Conservation (phyloP, 2,888 invertebrate species). For the Lamellibrachia columna region DNA sequence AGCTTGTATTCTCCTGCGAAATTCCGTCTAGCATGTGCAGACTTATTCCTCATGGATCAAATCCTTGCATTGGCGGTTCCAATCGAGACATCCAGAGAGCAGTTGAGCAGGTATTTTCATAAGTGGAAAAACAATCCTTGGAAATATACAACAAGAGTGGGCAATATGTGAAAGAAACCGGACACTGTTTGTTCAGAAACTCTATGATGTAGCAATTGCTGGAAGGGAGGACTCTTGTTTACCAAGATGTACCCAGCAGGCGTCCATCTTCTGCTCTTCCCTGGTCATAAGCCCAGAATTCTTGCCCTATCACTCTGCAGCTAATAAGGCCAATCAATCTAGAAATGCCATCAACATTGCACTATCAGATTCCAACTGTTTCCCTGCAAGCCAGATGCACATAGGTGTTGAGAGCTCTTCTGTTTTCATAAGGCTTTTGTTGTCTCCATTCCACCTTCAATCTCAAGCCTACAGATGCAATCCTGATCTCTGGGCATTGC, state of each 20-base stretch:
- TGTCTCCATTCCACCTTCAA: neutral
- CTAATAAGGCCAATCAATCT: conserved; percentile 16
- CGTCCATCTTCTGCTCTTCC: neutral
- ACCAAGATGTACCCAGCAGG: conserved; percentile 5
- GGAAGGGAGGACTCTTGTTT: neutral
- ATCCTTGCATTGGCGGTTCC: neutral
- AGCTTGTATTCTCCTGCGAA: too few relatives aligned
- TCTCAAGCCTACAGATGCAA: neutral
- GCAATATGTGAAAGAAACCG: neutral
- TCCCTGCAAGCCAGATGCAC: neutral
- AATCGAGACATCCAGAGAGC: neutral
- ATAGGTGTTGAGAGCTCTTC: neutral
- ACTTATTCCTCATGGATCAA: neutral
- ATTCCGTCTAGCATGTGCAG: neutral
- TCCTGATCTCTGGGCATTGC: neutral
- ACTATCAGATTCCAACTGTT: neutral
- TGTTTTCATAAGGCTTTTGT: conserved; percentile 10
- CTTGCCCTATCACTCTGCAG: neutral
- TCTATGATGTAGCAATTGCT: neutral
- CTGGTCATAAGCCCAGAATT: conserved; percentile 12
- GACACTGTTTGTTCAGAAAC: conserved; percentile 16
- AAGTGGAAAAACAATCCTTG: neutral
- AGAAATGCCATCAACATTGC: conserved; percentile 4
- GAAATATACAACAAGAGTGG: neutral
- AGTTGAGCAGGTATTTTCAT: conserved; percentile 3